Conservation (phyloP, 2,113 vertebrate genomes). For the Loxodonta africana region DNA sequence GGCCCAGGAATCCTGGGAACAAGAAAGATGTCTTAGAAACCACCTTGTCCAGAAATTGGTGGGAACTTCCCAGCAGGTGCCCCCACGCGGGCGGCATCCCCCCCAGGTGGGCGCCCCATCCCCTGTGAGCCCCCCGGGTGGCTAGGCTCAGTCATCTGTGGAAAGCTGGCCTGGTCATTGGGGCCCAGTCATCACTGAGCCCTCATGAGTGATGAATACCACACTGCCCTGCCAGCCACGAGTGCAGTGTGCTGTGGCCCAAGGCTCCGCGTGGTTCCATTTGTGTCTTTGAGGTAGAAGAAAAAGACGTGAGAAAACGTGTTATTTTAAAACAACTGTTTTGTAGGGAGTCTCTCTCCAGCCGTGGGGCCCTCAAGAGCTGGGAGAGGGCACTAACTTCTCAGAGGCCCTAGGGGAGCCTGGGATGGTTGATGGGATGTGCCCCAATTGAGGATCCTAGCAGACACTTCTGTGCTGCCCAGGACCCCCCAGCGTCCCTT, state of each 20-base stretch:
- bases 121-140: not conserved
- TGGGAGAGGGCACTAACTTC: accelerated
- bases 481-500: accelerated
- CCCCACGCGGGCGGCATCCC: no score
- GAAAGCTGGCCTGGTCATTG: not conserved
- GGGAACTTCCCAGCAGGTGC: no score
- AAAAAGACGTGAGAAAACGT: no score
- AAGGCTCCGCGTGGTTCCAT: no score
- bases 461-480: not conserved
- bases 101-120: no score
- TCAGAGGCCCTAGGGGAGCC: no score
- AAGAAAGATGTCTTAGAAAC: accelerated
- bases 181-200: accelerated
- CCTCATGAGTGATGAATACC: not conserved
- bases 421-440: not conserved
- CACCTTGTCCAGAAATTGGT: no score
- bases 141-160: not conserved
- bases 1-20: not conserved
- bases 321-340: not conserved
- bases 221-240: no score
- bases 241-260: no score
- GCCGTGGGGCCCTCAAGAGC: accelerated
- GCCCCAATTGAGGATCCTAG: not conserved
- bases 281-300: not conserved
- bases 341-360: not conserved